phyloP scores from a whole-genome alignment of 2,888 invertebrate species.

The Shargacucullia verbasci region DNA sequence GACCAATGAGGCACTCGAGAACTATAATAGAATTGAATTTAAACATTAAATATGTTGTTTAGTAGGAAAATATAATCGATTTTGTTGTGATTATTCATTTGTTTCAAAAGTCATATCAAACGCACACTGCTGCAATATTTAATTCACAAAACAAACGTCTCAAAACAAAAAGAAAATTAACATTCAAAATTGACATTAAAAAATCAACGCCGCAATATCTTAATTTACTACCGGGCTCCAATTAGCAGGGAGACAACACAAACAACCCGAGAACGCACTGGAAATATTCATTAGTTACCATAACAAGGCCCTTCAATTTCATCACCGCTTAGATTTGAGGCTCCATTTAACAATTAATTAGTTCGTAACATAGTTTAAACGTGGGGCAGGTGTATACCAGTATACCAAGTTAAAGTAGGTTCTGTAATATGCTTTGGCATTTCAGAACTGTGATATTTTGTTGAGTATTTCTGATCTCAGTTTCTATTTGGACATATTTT shows the following conservation, averaged over 20 bases:
- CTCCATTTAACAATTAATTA: slow-evolving; percentile 69
- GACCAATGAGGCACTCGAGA: no score
- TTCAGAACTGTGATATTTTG: no score
- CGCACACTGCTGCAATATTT: no score
- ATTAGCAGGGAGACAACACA: slow-evolving; percentile 31
- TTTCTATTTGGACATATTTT: no score
- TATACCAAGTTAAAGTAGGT: slow-evolving; percentile 18
- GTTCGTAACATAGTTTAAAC: slow-evolving; percentile 58
- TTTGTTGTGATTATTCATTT: no score
- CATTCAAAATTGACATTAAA: not conserved
- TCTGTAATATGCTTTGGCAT: not conserved
- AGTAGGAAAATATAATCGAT: no score
- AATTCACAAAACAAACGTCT: no score
- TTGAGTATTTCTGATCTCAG: no score
- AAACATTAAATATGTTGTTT: no score
- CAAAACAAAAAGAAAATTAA: no score
- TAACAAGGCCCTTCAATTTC: slow-evolving; percentile 49
- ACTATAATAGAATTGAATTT: no score
- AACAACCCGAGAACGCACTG: slow-evolving; percentile 37
- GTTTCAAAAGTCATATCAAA: no score
- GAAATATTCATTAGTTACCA: slow-evolving; percentile 50
- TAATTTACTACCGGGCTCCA: slow-evolving; percentile 18
- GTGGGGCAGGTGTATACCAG: slow-evolving; percentile 15
- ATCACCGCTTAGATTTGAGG: slow-evolving; percentile 50
- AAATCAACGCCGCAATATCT: slow-evolving; percentile 7